Evolutionary conservation across 2,797 vertebrate species (phyloP).

Genomic region (Xiphorhynchus erythropygius): DNA sequence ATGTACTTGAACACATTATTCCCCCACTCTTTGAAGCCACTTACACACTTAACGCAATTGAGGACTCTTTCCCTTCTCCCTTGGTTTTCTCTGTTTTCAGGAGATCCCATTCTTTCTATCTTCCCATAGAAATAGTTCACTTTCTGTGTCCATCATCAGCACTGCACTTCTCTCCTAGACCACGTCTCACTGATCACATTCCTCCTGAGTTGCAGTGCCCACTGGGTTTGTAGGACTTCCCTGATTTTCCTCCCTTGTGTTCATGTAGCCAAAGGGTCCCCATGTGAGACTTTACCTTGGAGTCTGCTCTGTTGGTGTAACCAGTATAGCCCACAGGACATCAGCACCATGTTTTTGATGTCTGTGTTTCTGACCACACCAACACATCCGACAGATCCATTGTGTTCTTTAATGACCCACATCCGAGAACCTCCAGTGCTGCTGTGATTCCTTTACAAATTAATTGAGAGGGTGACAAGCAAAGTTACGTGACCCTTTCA

Average conservation of each 20-base stretch:
- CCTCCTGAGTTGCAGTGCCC: neutral
- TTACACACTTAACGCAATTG: neutral
- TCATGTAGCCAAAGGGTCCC: fast-evolving
- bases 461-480: neutral
- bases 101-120: neutral
- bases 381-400: neutral
- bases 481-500: neutral
- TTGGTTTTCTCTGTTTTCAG: neutral
- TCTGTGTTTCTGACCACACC: neutral
- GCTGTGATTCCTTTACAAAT: fast-evolving
- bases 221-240: fast-evolving
- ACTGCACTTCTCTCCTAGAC: neutral
- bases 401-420: neutral
- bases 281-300: neutral
- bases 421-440: fast-evolving
- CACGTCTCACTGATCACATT: fast-evolving
- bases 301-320: neutral
- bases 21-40: neutral
- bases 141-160: neutral
- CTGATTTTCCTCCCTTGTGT: neutral
- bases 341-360: fast-evolving
- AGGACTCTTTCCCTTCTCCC: neutral
- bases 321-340: neutral
- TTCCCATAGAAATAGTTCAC: neutral
- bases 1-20: constrained; percentile 20